Base-by-base conservation (phyloP, 2,888 invertebrate species). In the Lathronympha strigana region DNA sequence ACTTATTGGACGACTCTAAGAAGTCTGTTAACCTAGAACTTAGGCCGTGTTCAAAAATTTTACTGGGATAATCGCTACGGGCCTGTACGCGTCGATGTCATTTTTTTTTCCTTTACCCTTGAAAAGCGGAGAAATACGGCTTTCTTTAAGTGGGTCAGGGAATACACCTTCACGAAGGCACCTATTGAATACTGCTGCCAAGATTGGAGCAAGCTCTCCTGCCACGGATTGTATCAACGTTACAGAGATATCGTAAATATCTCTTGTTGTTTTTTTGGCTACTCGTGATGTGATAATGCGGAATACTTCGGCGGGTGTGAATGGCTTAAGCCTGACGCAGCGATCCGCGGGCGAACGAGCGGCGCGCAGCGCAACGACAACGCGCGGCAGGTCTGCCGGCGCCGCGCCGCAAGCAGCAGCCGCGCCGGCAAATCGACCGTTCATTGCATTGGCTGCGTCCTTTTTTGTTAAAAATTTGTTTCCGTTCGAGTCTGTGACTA, bases 161-260 rank as follows among this genome's bases (percentile, higher is more conserved):
- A n/a, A n/a, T n/a, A n/a, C n/a, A n/a, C n/a, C n/a, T n/a, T 54
- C 25, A n/a, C 23, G 38, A 2, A 54, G 21, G 15, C 54, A 54
- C 11, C 25, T 25, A 15, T 54, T 40, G 15, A 21, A 54, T 2
- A 23, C 5, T 1, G 5, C n/a, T 0, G 38, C n/a, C 4, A 54
- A 25, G 2, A 54, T 13, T 6, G 54, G 54, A 54, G 54, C 19
- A 8, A 54, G 23, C 6, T 54, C 38, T 1, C 1, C 36, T 1
- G 54, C 54, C 4, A 25, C 54, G 19, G 54, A 15, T 3, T 9
- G 8, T 1, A 54, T 6, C 0, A 54, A n/a, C 3, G 8, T 23
- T 9, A 54, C 54, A 13, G 54, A 54, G 19, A 54, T 40, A 21
- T 40, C 54, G 5, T 8, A 54, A 9, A 54, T 53, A 36, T 53